Evolutionary conservation across 2,113 vertebrate species (phyloP).

Genomic region (Mustela nigripes): DNA sequence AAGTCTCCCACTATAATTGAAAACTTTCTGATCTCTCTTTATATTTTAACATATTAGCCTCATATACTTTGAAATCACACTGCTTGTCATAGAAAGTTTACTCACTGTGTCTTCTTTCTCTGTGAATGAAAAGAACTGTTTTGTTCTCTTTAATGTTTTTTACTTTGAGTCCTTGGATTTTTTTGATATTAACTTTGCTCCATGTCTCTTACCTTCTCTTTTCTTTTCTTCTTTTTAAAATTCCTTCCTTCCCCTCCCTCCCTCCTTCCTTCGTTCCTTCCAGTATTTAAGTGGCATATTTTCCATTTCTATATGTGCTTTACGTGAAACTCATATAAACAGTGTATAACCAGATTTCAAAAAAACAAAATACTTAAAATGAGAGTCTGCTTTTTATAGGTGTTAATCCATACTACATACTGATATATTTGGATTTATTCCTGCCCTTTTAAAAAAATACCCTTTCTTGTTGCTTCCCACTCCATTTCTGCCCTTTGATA

Average conservation of each 20-base stretch:
- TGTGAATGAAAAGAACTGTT: background rate
- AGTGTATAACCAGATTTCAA: slow-evolving; percentile 25
- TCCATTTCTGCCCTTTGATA: background rate
- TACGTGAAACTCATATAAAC: slow-evolving; percentile 24
- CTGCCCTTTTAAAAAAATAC: background rate
- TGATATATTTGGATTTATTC: slow-evolving; percentile 20
- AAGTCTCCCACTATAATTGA: background rate
- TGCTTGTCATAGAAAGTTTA: slow-evolving; percentile 40
- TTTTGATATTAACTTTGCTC: slow-evolving; percentile 1
- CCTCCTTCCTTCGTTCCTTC: background rate
- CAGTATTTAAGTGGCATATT: slow-evolving; percentile 14
- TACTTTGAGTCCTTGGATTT: slow-evolving; percentile 45
- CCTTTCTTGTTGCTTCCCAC: background rate
- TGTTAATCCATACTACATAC: background rate
- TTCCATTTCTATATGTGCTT: slow-evolving; percentile 34
- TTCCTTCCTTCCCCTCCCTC: background rate
- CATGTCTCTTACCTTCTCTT: background rate
- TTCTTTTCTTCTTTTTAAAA: background rate
- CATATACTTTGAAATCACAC: slow-evolving; percentile 34
- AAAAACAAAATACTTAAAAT: slow-evolving; percentile 50
- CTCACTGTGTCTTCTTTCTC: background rate
- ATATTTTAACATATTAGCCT: slow-evolving; percentile 31
- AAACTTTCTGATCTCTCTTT: slow-evolving; percentile 45
- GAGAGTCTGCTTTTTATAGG: slow-evolving; percentile 31
- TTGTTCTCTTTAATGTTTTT: slow-evolving; percentile 46